phyloP scores from a whole-genome alignment of 2,797 vertebrate genomes.

The Sebastes itinus region DNA sequence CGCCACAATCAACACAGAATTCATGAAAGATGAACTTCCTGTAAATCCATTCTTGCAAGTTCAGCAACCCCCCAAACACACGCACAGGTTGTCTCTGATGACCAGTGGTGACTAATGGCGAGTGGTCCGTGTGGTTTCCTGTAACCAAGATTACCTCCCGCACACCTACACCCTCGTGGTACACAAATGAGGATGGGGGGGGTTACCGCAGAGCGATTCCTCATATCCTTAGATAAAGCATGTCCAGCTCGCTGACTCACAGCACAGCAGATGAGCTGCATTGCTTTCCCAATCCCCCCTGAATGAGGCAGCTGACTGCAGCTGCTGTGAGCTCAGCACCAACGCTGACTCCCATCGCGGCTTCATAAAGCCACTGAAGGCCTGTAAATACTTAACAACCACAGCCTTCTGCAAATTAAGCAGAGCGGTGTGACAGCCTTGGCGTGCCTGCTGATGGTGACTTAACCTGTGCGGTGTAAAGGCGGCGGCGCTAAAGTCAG shows the following conservation, averaged over 20 bases:
- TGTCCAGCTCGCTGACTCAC: conserved; percentile 46
- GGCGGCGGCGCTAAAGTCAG: background rate
- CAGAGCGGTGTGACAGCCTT: conserved; percentile 33
- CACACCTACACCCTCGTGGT: background rate
- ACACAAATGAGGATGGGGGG: background rate
- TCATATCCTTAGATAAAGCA: conserved; percentile 42
- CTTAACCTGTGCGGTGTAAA: conserved; percentile 44
- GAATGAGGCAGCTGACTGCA: conserved; percentile 58
- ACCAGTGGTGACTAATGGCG: conserved; percentile 67
- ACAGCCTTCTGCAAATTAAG: conserved; percentile 41
- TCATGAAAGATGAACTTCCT: conserved; percentile 57
- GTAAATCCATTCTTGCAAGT: conserved; percentile 51
- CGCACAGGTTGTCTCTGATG: conserved; percentile 26
- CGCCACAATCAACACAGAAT: conserved; percentile 21
- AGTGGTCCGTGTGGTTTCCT: conserved; percentile 52
- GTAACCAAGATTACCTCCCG: conserved; percentile 19
- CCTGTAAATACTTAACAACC: conserved; percentile 59
- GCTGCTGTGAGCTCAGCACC: conserved; percentile 57
- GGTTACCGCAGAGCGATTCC: conserved; percentile 27
- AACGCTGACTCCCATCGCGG: conserved; percentile 22
- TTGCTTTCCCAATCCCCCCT: conserved; percentile 36
- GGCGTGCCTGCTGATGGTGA: conserved; percentile 27
- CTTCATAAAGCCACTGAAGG: conserved; percentile 41
- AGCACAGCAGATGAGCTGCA: conserved; percentile 33
- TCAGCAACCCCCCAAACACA: conserved; percentile 37